These are phyloP conservation scores for Gnatocerus cornutus DNA, from an alignment of 2,888 invertebrate genomes.

Conservation along the genomic window DNA sequence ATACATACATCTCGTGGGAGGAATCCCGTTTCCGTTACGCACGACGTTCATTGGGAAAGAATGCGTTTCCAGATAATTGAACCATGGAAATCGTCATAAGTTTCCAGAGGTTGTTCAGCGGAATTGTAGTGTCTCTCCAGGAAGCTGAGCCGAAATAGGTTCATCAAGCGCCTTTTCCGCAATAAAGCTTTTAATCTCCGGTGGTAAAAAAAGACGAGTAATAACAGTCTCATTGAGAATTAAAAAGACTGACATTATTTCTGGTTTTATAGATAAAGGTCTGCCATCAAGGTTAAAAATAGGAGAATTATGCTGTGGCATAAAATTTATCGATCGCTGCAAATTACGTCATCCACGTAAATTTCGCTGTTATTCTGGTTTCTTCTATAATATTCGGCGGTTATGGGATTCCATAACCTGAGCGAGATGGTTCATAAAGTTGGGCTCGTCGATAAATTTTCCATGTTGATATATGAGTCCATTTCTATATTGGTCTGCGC, in stretches of 20 bases:
- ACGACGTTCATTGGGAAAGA: background rate
- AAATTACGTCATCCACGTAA: background rate
- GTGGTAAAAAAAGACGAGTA: background rate
- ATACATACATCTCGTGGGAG: slow-evolving; percentile 24
- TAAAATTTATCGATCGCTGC: background rate
- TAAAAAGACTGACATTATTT: background rate
- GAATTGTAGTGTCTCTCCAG: background rate
- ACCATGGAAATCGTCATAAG: background rate
- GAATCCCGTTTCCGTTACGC: slow-evolving; percentile 26
- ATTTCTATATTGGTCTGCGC: too few species aligned
- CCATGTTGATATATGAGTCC: too few species aligned
- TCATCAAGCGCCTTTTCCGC: slow-evolving; percentile 9
- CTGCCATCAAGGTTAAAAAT: background rate
- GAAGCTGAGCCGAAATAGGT: slow-evolving; percentile 6
- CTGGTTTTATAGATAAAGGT: background rate
- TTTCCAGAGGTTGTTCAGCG: background rate
- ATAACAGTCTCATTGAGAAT: background rate
- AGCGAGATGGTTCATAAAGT: too few species aligned
- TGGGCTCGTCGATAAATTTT: too few species aligned
- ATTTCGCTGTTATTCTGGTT: background rate
- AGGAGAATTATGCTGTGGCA: background rate
- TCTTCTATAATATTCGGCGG: too few species aligned
- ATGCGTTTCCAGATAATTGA: background rate
- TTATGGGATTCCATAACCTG: too few species aligned
- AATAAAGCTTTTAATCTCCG: slow-evolving; percentile 7